Evolutionary conservation across 2,113 vertebrate species (phyloP), one percentile per base, ranked within the genome.

Genomic region (Polypterus senegalus): DNA sequence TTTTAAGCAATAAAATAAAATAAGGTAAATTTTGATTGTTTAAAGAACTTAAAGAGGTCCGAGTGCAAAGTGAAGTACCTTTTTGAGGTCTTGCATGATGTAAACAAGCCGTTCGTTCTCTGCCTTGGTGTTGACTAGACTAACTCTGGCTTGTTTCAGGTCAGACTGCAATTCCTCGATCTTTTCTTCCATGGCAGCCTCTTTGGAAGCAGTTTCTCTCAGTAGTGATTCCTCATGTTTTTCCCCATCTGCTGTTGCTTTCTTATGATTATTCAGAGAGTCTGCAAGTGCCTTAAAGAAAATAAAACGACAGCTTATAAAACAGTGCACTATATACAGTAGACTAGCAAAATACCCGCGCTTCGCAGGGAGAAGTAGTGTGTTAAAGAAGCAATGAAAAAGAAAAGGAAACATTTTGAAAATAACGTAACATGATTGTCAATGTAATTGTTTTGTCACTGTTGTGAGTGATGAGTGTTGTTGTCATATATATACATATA

Each of bases 231-330:
- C 89, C 66, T 89, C 89, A 61, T 87, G 74, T 68, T 69, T 87
- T 72, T 90, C 88, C 49, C 89, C 88, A 66, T 88, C 87, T 48
- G 82, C 88, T 46, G 81, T 82, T 54, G 84, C 88, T 54, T 86
- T 83, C 60, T 89, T 89, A 56, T 89, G 87, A 67, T 76, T 84
- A 74, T 70, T 90, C 65, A 88, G 77, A 6, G 84, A 82, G 66
- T 90, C 89, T n/a, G 82, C 76, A 66, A 91, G 81, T 5, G 86
- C 88, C 89, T 91, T 70, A 1, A n/a, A 10, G 9, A 72, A 6
- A 73, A n/a, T n/a, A n/a, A n/a, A 46, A 4, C 1, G 46, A 48
- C 9, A 49, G 6, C n/a, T n/a, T n/a, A n/a, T n/a, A n/a, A n/a
- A n/a, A n/a, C n/a, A n/a, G n/a, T n/a, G n/a, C n/a, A n/a, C n/a